phyloP scores from a whole-genome alignment of 2,113 vertebrate genomes.

The Pluvialis apricaria region DNA sequence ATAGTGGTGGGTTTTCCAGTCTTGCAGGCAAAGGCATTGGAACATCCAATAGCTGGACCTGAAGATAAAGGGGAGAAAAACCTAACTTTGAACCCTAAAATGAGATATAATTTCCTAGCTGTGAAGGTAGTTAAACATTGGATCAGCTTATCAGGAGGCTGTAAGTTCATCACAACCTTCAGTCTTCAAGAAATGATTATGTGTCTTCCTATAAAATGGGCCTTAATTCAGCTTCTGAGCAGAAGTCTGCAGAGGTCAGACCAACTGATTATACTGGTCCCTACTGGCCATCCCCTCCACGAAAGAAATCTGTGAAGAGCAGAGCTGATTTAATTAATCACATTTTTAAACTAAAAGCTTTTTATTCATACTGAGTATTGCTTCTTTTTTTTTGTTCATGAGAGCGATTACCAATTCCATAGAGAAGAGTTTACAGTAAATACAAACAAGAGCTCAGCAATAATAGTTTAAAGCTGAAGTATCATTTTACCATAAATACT shows the following conservation, averaged over 20 bases:
- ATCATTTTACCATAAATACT: constrained; percentile 43
- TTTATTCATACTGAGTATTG: background rate
- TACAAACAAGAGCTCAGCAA: background rate
- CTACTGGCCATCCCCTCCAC: background rate
- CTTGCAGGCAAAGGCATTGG: background rate
- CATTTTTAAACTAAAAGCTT: background rate
- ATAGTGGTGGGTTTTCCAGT: background rate
- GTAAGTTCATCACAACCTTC: background rate
- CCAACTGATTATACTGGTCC: background rate
- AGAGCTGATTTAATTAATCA: constrained; percentile 1
- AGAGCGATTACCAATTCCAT: background rate
- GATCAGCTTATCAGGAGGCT: background rate
- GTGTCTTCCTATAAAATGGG: background rate
- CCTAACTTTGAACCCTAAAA: background rate
- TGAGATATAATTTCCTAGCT: background rate
- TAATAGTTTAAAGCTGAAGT: constrained; percentile 20
- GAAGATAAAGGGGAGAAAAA: background rate
- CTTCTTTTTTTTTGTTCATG: background rate
- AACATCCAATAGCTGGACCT: background rate
- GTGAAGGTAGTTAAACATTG: background rate
- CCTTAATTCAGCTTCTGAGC: background rate
- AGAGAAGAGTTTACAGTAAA: constrained; percentile 28
- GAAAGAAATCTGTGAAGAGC: background rate
- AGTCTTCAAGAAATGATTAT: background rate
- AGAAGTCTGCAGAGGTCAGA: background rate